Evolutionary conservation across 2,113 vertebrate genomes (phyloP).

Genomic region (Euleptes europaea): DNA sequence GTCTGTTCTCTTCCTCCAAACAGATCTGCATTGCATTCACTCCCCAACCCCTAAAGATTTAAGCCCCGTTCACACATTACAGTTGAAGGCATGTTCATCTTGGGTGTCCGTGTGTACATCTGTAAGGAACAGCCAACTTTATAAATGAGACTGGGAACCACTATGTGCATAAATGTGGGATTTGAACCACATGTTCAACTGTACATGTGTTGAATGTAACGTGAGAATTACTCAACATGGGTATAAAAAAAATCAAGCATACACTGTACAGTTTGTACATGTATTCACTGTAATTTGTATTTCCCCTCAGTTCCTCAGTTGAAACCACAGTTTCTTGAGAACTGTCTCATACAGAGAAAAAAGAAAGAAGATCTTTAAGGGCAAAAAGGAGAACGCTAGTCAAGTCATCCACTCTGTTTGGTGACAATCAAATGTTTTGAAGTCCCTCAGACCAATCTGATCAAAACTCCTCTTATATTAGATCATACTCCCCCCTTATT

Average conservation of each 20-base stretch:
- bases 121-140: too few species aligned
- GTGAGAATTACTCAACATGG: too few species aligned
- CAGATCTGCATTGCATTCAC: neutral
- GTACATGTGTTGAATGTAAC: too few species aligned
- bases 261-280: too few species aligned
- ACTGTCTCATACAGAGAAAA: neutral
- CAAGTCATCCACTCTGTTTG: neutral
- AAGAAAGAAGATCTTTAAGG: neutral
- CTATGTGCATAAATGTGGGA: too few species aligned
- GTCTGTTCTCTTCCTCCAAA: neutral
- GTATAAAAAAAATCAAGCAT: too few species aligned
- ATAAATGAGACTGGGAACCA: too few species aligned
- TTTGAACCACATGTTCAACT: too few species aligned
- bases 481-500: neutral
- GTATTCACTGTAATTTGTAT: neutral
- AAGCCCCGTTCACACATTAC: too few species aligned
- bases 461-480: neutral
- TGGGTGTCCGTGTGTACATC: too few species aligned
- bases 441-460: neutral
- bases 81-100: too few species aligned
- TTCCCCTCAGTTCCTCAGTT: neutral
- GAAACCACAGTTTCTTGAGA: neutral
- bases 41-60: neutral
- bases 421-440: neutral
- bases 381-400: neutral